phyloP scores from a whole-genome alignment of 35 echinoderm and acorn worm genomes.

The Amphiura filiformis region DNA sequence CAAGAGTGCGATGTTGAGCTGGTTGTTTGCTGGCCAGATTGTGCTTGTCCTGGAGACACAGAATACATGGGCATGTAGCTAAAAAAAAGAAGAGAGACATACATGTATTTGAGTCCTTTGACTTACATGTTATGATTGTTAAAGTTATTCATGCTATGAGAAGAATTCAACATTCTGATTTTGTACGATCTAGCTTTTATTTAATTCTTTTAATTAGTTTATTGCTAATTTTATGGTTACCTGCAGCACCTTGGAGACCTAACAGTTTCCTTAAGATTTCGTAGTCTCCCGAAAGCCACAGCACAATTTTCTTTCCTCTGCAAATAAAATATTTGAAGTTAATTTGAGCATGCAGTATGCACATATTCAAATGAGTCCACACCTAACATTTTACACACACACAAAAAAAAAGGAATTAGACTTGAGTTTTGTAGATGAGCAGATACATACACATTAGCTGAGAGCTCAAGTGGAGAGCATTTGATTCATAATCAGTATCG shows the following conservation, averaged over 20 bases:
- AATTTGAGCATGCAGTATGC: neutral
- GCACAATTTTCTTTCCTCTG: slow-evolving; percentile 29
- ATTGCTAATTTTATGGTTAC: neutral
- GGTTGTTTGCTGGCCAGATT: too few species aligned
- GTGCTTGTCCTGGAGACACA: neutral
- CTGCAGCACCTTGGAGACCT: slow-evolving; percentile 18
- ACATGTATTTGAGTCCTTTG: too few species aligned
- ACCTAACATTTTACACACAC: too few species aligned
- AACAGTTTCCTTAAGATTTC: neutral
- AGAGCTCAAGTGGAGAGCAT: too few species aligned
- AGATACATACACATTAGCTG: too few species aligned
- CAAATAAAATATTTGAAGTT: neutral
- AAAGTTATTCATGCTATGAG: neutral
- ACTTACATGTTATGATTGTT: too few species aligned
- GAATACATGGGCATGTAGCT: neutral
- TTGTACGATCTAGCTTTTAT: neutral
- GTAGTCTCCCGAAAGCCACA: slow-evolving; percentile 5
- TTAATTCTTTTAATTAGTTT: neutral
- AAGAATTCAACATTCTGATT: neutral
- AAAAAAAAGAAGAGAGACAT: neutral
- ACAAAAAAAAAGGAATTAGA: too few species aligned
- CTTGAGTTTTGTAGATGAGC: too few species aligned
- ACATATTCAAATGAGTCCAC: too few species aligned
- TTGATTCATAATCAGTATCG: too few species aligned
- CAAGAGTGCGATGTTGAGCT: neutral